Evolutionary conservation across 2,113 vertebrate species (phyloP).

Genomic region (Ochotona princeps): DNA sequence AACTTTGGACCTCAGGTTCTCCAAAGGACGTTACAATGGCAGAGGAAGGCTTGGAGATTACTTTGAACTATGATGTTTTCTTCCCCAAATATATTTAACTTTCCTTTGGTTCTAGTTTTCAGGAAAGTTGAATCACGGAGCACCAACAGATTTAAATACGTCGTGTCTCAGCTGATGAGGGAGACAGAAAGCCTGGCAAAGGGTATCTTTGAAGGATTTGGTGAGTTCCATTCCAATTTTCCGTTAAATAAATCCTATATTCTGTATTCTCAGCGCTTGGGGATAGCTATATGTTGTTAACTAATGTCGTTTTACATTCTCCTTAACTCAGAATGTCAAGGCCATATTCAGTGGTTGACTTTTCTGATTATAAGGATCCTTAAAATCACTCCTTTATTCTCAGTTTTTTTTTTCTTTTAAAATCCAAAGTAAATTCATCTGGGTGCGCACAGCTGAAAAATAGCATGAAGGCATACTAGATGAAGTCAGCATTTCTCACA

Average conservation of each 20-base stretch:
- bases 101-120: constrained; percentile 81
- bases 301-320: not conserved
- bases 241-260: not conserved
- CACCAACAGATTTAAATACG: constrained; percentile 83
- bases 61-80: not conserved
- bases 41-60: not conserved
- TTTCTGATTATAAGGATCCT: not conserved
- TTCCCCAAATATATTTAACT: constrained; percentile 38
- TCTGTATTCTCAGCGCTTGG: not conserved
- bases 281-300: not conserved
- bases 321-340: not conserved
- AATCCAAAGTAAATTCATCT: not conserved
- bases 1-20: not conserved
- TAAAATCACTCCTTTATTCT: not conserved
- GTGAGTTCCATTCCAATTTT: constrained; percentile 16
- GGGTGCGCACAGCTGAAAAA: not conserved
- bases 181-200: constrained; percentile 83
- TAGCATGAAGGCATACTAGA: not conserved
- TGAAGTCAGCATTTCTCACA: not conserved
- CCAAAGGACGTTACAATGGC: not conserved
- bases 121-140: constrained; percentile 74
- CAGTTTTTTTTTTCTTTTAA: not conserved
- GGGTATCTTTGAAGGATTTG: constrained; percentile 64
- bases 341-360: not conserved
- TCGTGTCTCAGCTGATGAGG: constrained; percentile 86